phyloP scores from a whole-genome alignment of 2,888 invertebrate genomes.

The Pherbina coryleti region DNA sequence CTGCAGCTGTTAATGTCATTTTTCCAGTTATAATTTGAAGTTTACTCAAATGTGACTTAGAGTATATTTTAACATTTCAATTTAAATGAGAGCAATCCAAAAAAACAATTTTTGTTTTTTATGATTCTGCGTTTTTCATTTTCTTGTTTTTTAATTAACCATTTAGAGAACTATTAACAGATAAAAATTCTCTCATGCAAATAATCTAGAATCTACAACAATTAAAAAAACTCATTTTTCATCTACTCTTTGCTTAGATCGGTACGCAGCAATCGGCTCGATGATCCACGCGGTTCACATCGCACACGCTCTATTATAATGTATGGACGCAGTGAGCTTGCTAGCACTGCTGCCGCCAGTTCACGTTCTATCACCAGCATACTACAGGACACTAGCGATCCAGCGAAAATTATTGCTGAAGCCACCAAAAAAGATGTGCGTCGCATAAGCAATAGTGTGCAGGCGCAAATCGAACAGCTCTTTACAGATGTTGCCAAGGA shows the following conservation, averaged over 20 bases:
- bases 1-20: too few species aligned
- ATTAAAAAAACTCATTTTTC: background rate
- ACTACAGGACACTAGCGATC: slow-evolving; percentile 55
- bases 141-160: too few species aligned
- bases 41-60: too few species aligned
- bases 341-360: slow-evolving; percentile 62
- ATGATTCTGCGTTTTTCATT: too few species aligned
- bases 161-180: background rate
- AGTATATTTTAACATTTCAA: too few species aligned
- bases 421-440: slow-evolving; percentile 65
- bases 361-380: slow-evolving; percentile 62
- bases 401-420: slow-evolving; percentile 56
- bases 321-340: slow-evolving; percentile 69
- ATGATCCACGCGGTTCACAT: slow-evolving; percentile 69
- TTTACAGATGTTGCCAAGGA: slow-evolving; percentile 81
- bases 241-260: slow-evolving; percentile 56
- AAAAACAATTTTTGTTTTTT: too few species aligned
- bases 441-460: slow-evolving; percentile 79
- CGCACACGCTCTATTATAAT: slow-evolving; percentile 69
- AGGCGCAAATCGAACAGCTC: slow-evolving; percentile 88
- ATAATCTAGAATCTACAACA: background rate
- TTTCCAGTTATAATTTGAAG: too few species aligned
- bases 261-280: slow-evolving; percentile 66
- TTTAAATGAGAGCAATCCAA: too few species aligned
- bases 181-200: background rate